A percentile compares a stretch with the other conserved stretches of the same genome.
Conservation (phyloP, 2,113 vertebrate genomes). For the pig (Sus scrofa) region DNA sequence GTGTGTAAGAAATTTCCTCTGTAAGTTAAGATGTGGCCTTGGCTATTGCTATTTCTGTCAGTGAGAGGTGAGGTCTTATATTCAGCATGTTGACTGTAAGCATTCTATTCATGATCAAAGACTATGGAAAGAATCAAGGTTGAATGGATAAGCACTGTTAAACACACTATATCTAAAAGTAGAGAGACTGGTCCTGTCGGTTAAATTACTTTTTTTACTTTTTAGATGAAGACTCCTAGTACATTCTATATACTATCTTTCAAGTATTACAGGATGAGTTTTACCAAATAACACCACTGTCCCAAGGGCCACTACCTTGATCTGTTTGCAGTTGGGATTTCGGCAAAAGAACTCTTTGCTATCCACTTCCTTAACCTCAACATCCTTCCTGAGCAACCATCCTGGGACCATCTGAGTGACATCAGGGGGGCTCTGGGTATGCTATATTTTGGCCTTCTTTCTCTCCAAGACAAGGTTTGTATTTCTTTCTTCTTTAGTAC, state of each 20-base stretch:
- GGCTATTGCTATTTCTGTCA: background rate
- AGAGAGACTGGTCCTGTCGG: conserved; percentile 70
- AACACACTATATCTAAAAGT: conserved; percentile 55
- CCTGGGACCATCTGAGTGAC: background rate
- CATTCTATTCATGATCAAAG: conserved; percentile 61
- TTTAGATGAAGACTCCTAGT: conserved; percentile 69
- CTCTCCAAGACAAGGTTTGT: background rate
- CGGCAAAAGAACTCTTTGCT: background rate
- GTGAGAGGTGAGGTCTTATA: conserved; percentile 43
- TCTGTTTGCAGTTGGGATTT: background rate
- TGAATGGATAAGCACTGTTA: conserved; percentile 56
- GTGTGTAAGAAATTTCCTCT: conserved; percentile 45
- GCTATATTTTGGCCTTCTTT: background rate
- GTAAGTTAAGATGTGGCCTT: conserved; percentile 60
- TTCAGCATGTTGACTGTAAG: conserved; percentile 65
- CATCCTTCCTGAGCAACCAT: accelerated
- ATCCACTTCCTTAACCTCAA: background rate
- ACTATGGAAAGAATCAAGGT: conserved; percentile 45
- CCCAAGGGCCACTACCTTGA: background rate
- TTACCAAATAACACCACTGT: background rate
- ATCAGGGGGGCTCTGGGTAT: background rate
- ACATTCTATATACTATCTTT: background rate
- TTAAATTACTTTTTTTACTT: conserved; percentile 53
- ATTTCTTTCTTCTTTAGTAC: background rate
- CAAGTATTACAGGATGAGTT: background rate